phyloP scores from a whole-genome alignment of 1,140 invertebrate species.

The Caenorhabditis inopinata region DNA sequence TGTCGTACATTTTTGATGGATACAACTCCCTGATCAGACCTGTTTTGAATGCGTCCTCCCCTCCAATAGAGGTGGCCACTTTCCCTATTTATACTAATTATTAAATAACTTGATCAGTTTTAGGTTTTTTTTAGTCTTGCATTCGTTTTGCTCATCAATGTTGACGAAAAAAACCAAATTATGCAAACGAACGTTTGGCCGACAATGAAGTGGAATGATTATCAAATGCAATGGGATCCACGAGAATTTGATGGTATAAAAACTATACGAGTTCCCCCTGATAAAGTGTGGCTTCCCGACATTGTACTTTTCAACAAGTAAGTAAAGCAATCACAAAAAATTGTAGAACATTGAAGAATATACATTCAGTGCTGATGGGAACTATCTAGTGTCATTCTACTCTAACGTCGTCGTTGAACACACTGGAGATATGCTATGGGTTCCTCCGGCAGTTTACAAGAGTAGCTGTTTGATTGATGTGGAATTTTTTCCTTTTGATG shows the following conservation, averaged over 20 bases:
- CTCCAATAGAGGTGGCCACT: slow-evolving; percentile 40
- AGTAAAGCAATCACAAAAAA: slow-evolving; percentile 53
- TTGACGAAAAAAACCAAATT: slow-evolving; percentile 69
- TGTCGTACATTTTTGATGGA: slow-evolving; percentile 91
- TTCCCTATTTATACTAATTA: not conserved
- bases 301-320: slow-evolving; percentile 99
- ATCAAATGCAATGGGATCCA: slow-evolving; percentile 94
- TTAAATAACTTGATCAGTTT: slow-evolving; percentile 74
- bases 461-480: slow-evolving; percentile 82
- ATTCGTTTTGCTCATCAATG: slow-evolving; percentile 97
- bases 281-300: slow-evolving; percentile 99
- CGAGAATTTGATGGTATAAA: slow-evolving; percentile 93
- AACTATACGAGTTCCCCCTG: slow-evolving; percentile 87
- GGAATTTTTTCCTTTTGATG: slow-evolving; percentile 84
- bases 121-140: slow-evolving; percentile 92
- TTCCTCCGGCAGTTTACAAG: slow-evolving; percentile 97
- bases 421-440: slow-evolving; percentile 77
- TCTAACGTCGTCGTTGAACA: slow-evolving; percentile 88
- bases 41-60: slow-evolving; percentile 83
- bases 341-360: no score
- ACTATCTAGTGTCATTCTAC: slow-evolving; percentile 94
- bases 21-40: slow-evolving; percentile 99
- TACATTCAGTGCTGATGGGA: slow-evolving; percentile 87
- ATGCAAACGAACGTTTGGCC: slow-evolving; percentile 66
- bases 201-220: slow-evolving; percentile 81